Percentiles rank a stretch among this genome's conserved stretches.
Conservation (phyloP, 2,888 invertebrate species). For the Calliscelio sp. region DNA sequence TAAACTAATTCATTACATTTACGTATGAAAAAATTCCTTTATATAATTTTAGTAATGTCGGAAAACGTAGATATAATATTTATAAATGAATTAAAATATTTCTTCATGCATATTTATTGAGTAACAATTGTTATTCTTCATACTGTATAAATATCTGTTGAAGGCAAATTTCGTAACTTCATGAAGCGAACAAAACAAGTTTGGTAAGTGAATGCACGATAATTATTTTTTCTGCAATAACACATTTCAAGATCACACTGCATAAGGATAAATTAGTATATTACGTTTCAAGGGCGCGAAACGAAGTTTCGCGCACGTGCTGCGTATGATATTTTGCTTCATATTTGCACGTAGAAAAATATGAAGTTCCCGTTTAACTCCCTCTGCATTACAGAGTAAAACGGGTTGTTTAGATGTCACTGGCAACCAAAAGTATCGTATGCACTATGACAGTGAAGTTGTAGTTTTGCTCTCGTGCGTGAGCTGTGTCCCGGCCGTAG, state of each 20-base stretch:
- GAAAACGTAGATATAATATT: not conserved
- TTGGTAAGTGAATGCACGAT: conserved; percentile 14
- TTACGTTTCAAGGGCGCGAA: too few species aligned
- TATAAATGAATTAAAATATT: not conserved
- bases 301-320: too few species aligned
- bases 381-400: too few species aligned
- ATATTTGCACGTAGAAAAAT: too few species aligned
- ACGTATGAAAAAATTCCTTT: not conserved
- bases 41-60: not conserved
- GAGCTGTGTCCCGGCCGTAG: too few species aligned
- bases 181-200: conserved; percentile 19
- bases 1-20: too few species aligned
- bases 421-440: too few species aligned
- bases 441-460: too few species aligned
- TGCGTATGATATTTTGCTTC: too few species aligned
- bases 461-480: too few species aligned
- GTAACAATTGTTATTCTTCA: conserved; percentile 6
- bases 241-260: conserved; percentile 9
- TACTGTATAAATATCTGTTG: conserved; percentile 12
- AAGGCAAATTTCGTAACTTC: conserved; percentile 10
- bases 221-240: conserved; percentile 17
- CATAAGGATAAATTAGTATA: not conserved
- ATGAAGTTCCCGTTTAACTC: too few species aligned
- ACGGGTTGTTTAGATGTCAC: too few species aligned
- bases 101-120: conserved; percentile 5